These are phyloP conservation scores for Chrysolina americana DNA, from an alignment of 2,888 invertebrate species.

Conservation along the genomic window DNA sequence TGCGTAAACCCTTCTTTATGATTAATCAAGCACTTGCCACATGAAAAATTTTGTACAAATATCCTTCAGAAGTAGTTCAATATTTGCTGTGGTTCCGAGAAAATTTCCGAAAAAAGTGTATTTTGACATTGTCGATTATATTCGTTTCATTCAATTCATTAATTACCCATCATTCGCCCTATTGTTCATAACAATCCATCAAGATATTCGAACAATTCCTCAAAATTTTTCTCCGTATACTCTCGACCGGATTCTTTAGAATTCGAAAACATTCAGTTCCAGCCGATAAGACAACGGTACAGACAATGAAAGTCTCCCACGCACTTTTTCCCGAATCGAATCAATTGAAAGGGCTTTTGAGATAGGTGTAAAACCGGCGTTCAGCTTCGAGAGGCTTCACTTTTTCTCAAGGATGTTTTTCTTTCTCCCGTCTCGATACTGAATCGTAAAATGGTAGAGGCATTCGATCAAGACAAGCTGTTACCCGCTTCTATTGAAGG, in stretches of 20 bases:
- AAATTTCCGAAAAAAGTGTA: too few species aligned
- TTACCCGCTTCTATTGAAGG: conserved; percentile 32
- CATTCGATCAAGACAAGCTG: conserved; percentile 33
- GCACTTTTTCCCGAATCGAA: conserved; percentile 28
- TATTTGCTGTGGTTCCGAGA: too few species aligned
- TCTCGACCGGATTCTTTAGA: not conserved
- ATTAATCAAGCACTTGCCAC: too few species aligned
- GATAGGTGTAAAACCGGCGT: conserved; percentile 28
- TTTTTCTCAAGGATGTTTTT: conserved; percentile 26
- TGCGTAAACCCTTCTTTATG: too few species aligned
- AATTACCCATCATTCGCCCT: too few species aligned
- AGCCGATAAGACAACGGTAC: conserved; percentile 8
- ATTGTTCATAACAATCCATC: not conserved
- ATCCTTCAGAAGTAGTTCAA: too few species aligned
- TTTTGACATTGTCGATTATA: too few species aligned
- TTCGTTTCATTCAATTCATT: too few species aligned
- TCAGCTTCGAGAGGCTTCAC: conserved; percentile 20
- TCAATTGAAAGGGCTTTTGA: conserved; percentile 27
- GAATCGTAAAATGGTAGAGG: conserved; percentile 23
- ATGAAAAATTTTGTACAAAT: too few species aligned
- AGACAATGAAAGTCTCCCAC: conserved; percentile 27
- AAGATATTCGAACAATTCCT: not conserved
- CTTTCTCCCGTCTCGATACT: conserved; percentile 20
- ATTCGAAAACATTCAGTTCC: conserved; percentile 16
- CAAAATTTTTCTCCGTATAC: not conserved